Percentiles rank a stretch among this genome's conserved stretches.
Conservation (phyloP, 2,797 vertebrate genomes). For the Manis pentadactyla region DNA sequence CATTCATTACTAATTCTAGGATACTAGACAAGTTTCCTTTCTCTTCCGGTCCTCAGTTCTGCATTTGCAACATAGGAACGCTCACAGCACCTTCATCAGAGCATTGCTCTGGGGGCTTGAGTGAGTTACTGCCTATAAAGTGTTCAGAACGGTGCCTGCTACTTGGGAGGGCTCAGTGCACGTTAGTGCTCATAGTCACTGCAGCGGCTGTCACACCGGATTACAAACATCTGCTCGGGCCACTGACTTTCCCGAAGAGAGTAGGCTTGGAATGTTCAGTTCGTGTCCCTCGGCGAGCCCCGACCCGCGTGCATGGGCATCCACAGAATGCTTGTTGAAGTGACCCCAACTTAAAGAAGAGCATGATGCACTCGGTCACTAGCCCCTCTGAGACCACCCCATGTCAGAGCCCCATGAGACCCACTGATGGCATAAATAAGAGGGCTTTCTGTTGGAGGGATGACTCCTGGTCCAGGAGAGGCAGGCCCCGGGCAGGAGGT, state of each 20-base stretch:
- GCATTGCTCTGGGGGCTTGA: neutral
- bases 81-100: neutral
- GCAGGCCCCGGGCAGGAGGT: neutral
- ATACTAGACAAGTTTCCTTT: neutral
- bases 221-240: neutral
- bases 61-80: neutral
- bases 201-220: neutral
- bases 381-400: neutral
- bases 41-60: neutral
- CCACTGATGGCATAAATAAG: neutral
- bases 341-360: neutral
- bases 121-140: neutral
- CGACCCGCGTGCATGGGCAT: neutral
- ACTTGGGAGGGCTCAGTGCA: neutral
- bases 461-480: neutral
- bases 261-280: neutral
- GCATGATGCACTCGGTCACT: neutral
- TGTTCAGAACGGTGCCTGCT: neutral
- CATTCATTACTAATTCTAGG: neutral
- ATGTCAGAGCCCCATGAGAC: neutral
- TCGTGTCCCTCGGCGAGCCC: neutral
- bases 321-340: neutral
- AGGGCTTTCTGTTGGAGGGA: neutral
- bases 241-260: neutral
- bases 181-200: neutral